Evolutionary conservation across 2,888 invertebrate genomes (phyloP).

Genomic region (Eristalinus aeneus): DNA sequence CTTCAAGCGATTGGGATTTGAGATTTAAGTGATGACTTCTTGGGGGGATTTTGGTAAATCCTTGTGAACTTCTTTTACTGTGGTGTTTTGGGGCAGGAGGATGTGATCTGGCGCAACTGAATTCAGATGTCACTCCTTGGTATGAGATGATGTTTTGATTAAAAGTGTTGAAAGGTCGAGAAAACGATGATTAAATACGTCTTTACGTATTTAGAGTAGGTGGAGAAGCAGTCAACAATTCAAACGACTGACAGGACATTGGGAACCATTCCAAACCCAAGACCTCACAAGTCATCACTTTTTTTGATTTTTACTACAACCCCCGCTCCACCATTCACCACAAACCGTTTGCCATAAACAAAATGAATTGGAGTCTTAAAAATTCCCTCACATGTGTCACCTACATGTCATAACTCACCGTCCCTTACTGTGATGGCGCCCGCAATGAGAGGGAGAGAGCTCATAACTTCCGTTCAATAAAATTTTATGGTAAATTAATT

Average conservation of each 20-base stretch:
- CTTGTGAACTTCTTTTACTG: neutral
- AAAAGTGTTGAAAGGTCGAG: too few species aligned
- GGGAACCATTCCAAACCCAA: too few species aligned
- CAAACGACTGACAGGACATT: too few species aligned
- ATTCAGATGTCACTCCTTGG: too few species aligned
- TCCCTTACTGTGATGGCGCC: neutral
- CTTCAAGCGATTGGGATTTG: conserved; percentile 10
- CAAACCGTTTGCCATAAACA: neutral
- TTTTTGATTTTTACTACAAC: neutral
- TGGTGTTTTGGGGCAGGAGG: too few species aligned
- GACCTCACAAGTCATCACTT: neutral
- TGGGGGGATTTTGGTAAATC: neutral
- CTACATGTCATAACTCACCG: conserved; percentile 23
- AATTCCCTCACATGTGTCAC: neutral
- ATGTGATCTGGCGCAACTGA: too few species aligned
- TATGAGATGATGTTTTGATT: too few species aligned
- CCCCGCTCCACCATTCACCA: neutral
- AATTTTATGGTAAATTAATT: conserved; percentile 62
- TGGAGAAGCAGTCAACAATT: too few species aligned
- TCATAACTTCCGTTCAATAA: conserved; percentile 58
- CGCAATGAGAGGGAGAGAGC: neutral
- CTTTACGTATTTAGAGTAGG: too few species aligned
- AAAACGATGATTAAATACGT: too few species aligned
- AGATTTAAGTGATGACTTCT: neutral
- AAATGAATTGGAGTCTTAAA: conserved; percentile 1